Conservation (phyloP, 2,797 vertebrate genomes). For the Triplophysa yarkandensis region DNA sequence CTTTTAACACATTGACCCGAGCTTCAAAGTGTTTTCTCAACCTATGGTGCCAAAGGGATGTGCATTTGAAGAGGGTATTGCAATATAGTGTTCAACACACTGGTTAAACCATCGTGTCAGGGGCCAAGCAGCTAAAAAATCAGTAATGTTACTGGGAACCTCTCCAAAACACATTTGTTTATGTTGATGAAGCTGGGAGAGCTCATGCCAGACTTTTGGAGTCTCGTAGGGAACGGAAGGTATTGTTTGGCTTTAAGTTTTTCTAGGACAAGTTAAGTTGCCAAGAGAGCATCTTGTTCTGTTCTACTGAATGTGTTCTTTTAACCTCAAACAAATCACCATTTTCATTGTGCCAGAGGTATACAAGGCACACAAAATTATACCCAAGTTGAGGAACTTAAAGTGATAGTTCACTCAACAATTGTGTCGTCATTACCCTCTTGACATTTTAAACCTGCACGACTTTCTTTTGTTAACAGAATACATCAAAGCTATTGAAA, state of each 20-base stretch:
- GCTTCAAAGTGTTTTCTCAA: background rate
- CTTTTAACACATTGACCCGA: too few species aligned
- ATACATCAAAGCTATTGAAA: too few species aligned
- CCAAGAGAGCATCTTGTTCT: background rate
- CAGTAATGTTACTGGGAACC: background rate
- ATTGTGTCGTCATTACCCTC: too few species aligned
- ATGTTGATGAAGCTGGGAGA: background rate
- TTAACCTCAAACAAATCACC: background rate
- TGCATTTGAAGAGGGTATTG: background rate
- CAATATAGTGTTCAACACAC: background rate
- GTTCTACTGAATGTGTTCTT: background rate
- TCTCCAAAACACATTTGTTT: constrained; percentile 3
- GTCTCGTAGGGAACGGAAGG: background rate
- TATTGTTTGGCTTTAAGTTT: background rate
- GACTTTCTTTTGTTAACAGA: too few species aligned
- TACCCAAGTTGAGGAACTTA: background rate
- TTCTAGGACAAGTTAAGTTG: background rate
- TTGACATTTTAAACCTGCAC: too few species aligned
- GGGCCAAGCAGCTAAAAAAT: background rate
- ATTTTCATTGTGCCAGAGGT: background rate
- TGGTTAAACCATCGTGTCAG: background rate
- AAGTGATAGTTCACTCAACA: background rate
- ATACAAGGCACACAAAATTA: background rate
- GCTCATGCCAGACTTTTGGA: background rate
- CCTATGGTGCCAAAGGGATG: background rate